Evolutionary conservation across 1,140 invertebrate genomes (phyloP).

Genomic region (Neodiprion fabricii): DNA sequence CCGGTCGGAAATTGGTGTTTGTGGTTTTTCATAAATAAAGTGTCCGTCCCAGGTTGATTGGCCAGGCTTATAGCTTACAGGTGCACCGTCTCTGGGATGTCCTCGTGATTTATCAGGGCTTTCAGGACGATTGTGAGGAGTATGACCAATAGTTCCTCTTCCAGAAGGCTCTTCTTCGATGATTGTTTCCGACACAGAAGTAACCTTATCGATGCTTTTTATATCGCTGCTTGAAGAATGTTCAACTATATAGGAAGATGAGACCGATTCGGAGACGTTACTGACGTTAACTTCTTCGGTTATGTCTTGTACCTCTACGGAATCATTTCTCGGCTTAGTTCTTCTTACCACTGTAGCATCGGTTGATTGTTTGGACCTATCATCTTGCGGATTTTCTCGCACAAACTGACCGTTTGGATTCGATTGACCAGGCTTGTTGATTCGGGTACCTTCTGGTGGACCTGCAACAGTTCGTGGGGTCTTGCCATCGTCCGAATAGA

Average conservation of each 20-base stretch:
- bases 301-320: slow-evolving; percentile 40
- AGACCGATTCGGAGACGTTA: slow-evolving; percentile 33
- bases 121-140: slow-evolving; percentile 23
- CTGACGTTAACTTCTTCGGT: slow-evolving; percentile 32
- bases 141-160: slow-evolving; percentile 26
- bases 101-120: slow-evolving; percentile 5
- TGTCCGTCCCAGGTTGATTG: slow-evolving; percentile 63
- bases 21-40: slow-evolving; percentile 56
- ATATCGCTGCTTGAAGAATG: slow-evolving; percentile 40
- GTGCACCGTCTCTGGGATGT: not conserved
- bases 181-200: slow-evolving; percentile 40
- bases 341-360: slow-evolving; percentile 30
- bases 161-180: slow-evolving; percentile 32
- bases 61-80: slow-evolving; percentile 44
- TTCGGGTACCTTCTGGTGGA: not conserved
- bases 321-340: slow-evolving; percentile 33
- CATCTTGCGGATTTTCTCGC: slow-evolving; percentile 8
- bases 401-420: not conserved
- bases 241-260: slow-evolving; percentile 44
- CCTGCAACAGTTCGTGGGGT: not conserved
- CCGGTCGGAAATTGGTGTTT: slow-evolving; percentile 13
- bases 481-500: slow-evolving; percentile 6
- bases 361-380: not conserved
- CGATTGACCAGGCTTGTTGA: not conserved
- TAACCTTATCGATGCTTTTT: slow-evolving; percentile 35